Evolutionary conservation across 37 sponge, comb jelly and placozoan species (phyloP).

Genomic region (Sycon ciliatum): DNA sequence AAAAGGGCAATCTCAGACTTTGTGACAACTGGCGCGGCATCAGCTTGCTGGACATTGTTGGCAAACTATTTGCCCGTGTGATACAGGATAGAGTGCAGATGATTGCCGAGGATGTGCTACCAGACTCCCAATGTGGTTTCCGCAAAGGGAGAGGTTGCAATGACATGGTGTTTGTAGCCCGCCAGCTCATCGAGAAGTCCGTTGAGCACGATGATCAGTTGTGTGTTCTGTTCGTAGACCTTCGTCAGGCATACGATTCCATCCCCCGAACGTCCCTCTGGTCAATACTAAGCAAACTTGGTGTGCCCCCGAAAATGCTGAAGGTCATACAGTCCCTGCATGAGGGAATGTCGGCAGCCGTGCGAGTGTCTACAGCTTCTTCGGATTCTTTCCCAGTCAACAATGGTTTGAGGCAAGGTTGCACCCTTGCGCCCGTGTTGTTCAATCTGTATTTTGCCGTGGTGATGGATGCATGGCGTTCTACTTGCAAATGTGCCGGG

Average conservation of each 20-base stretch:
- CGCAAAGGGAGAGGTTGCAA: constrained; percentile 20
- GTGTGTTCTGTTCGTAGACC: constrained; percentile 20
- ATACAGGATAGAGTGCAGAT: background rate
- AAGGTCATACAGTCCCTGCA: constrained; percentile 32
- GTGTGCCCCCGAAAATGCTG: constrained; percentile 20
- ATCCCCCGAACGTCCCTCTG: constrained; percentile 27
- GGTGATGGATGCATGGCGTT: constrained; percentile 10
- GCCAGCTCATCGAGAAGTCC: constrained; percentile 33
- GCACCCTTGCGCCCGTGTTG: too few species aligned
- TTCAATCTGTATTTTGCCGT: constrained; percentile 36
- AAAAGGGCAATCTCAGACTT: constrained; percentile 18
- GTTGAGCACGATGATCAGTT: constrained; percentile 21
- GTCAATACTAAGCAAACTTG: constrained; percentile 18
- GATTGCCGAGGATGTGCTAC: background rate
- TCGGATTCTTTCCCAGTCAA: constrained; percentile 29
- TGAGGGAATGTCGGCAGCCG: constrained; percentile 38
- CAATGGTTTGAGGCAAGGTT: constrained; percentile 45
- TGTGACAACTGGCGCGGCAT: constrained; percentile 13
- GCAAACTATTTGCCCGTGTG: background rate
- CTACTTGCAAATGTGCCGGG: background rate
- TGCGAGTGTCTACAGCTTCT: constrained; percentile 16
- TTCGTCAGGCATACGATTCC: too few species aligned
- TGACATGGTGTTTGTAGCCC: constrained; percentile 23
- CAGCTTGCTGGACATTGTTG: background rate
- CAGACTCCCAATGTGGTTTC: constrained; percentile 37